phyloP scores from a whole-genome alignment of 2,797 vertebrate species.

The Eulemur rubriventer region DNA sequence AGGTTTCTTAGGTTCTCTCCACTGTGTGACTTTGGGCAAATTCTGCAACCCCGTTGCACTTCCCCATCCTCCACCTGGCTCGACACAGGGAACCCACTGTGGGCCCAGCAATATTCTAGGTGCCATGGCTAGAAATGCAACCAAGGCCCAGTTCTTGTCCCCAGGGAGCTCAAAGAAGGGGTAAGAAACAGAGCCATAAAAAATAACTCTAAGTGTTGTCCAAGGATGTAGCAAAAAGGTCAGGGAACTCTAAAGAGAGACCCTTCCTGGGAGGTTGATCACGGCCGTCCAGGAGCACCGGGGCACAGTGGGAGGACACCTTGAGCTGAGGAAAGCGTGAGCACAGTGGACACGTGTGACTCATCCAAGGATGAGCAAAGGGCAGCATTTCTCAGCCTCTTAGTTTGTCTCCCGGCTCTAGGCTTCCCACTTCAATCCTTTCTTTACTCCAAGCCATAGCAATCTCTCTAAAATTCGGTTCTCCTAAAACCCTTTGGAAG shows the following conservation, averaged over 20 bases:
- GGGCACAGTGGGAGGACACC: not conserved
- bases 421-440: not conserved
- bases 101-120: not conserved
- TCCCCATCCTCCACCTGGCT: not conserved
- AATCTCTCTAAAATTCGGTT: not conserved
- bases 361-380: not conserved
- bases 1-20: not conserved
- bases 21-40: not conserved
- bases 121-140: not conserved
- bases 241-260: not conserved
- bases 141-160: not conserved
- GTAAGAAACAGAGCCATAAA: not conserved
- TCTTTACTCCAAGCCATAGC: not conserved
- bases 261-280: not conserved
- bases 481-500: not conserved
- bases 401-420: not conserved
- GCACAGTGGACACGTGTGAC: fast-evolving
- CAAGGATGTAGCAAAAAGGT: not conserved
- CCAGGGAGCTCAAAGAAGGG: not conserved
- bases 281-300: not conserved
- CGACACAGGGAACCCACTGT: not conserved
- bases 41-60: not conserved
- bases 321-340: not conserved
- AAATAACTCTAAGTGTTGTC: not conserved
- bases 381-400: not conserved